Evolutionary conservation across 2,888 invertebrate species (phyloP).

Genomic region (Dynastes tityus): DNA sequence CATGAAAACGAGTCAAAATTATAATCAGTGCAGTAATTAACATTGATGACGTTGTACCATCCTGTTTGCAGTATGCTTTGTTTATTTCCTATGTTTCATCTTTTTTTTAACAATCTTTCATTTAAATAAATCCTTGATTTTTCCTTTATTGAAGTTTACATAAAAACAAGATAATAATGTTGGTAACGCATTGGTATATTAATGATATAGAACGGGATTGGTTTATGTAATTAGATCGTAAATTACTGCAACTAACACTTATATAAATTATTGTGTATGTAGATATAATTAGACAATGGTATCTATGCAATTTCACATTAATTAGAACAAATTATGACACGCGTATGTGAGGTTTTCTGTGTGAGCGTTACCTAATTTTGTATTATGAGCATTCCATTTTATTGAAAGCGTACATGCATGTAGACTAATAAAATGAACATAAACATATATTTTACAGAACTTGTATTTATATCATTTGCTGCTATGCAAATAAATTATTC

Average conservation of each 20-base stretch:
- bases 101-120: conserved; percentile 26
- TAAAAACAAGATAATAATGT: conserved; percentile 24
- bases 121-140: conserved; percentile 46
- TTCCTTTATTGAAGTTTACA: conserved; percentile 25
- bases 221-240: conserved; percentile 38
- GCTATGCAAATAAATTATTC: no score
- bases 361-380: conserved; percentile 18
- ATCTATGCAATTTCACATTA: conserved; percentile 24
- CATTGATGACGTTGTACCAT: conserved; percentile 10
- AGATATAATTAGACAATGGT: conserved; percentile 25
- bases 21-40: not conserved
- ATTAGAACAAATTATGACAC: conserved; percentile 30
- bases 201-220: conserved; percentile 31
- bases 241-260: conserved; percentile 32
- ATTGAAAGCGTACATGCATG: conserved; percentile 10
- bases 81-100: conserved; percentile 20
- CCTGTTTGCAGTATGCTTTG: conserved; percentile 17
- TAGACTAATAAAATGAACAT: not conserved
- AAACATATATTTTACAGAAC: no score
- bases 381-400: conserved; percentile 22
- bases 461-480: no score
- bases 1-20: not conserved
- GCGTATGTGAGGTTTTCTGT: conserved; percentile 3
- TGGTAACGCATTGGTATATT: conserved; percentile 15
- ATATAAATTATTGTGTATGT: conserved; percentile 27